phyloP scores from a whole-genome alignment of 2,888 invertebrate genomes.

The Microctonus brassicae region DNA sequence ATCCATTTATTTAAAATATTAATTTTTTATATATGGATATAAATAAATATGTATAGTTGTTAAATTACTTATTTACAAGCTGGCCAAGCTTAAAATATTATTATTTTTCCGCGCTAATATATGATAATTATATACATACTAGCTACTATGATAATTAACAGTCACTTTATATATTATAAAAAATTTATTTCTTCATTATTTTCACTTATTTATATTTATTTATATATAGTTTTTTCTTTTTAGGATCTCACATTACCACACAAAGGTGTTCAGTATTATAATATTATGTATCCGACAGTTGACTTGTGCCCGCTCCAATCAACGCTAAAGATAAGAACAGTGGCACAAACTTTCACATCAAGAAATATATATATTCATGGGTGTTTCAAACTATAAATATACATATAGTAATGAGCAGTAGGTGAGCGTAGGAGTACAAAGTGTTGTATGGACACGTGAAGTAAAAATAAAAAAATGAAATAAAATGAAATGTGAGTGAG shows the following conservation, averaged over 20 bases:
- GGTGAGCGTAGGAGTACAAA: neutral
- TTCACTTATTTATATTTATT: neutral
- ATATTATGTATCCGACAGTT: neutral
- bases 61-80: slow-evolving; percentile 17
- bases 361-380: neutral
- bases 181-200: neutral
- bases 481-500: slow-evolving; percentile 5
- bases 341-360: neutral
- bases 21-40: neutral
- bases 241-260: neutral
- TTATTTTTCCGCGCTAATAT: neutral
- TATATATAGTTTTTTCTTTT: neutral
- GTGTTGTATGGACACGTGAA: neutral
- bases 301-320: neutral
- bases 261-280: neutral
- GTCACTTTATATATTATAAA: neutral
- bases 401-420: neutral
- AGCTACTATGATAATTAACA: neutral
- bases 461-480: neutral
- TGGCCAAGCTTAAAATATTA: neutral
- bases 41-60: neutral
- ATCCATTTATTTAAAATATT: neutral
- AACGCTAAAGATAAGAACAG: neutral
- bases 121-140: neutral
- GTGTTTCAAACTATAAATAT: neutral